Conservation (phyloP, 2,113 vertebrate genomes). For the Crotalus viridis region DNA sequence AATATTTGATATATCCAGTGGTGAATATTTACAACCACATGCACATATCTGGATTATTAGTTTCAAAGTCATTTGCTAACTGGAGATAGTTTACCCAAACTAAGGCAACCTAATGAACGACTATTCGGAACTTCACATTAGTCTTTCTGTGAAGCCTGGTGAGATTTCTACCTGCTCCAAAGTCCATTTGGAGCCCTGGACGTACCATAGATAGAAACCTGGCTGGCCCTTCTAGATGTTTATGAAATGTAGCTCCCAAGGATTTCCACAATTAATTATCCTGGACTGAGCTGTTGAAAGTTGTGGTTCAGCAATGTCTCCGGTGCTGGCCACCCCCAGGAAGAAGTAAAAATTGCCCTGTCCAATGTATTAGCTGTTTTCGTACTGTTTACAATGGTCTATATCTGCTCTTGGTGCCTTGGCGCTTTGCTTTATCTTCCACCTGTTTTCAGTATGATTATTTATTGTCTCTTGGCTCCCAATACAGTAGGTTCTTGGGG, state of each 20-base stretch:
- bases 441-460: not conserved
- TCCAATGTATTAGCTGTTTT: not conserved
- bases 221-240: not conserved
- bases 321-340: not conserved
- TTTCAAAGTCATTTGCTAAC: not conserved
- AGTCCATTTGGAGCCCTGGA: not conserved
- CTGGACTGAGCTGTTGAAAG: not conserved
- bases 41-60: not conserved
- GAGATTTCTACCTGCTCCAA: not conserved
- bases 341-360: not conserved
- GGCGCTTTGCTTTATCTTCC: not conserved
- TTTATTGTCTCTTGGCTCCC: conserved; percentile 2
- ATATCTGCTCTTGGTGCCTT: not conserved
- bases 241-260: not conserved
- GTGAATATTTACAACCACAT: not conserved
- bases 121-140: not conserved
- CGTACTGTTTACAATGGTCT: not conserved
- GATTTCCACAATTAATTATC: not conserved
- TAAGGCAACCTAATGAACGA: not conserved
- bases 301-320: not conserved
- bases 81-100: not conserved
- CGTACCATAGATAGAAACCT: not conserved
- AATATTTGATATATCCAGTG: not conserved
- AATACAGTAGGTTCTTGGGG: not conserved
- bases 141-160: not conserved